phyloP scores from a whole-genome alignment of 2,797 vertebrate species.

The Babyrousa celebensis region DNA sequence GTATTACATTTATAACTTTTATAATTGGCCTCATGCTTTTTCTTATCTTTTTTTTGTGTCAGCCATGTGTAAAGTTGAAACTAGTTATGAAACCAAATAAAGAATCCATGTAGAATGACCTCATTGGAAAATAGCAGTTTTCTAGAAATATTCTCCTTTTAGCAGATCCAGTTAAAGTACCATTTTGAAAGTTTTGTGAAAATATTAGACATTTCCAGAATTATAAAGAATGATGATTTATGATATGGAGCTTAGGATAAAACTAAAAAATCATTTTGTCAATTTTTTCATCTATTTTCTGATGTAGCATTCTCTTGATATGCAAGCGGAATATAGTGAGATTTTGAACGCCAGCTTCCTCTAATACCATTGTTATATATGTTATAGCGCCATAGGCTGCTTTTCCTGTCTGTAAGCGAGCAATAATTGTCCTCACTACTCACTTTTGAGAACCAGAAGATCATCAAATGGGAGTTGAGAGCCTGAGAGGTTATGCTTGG shows the following conservation, averaged over 20 bases:
- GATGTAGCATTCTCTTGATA: background rate
- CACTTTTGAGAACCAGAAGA: background rate
- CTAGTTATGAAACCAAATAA: conserved; percentile 78
- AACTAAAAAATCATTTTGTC: conserved; percentile 55
- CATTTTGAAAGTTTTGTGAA: conserved; percentile 52
- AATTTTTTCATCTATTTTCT: background rate
- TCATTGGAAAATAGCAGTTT: conserved; percentile 64
- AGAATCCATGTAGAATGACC: conserved; percentile 73
- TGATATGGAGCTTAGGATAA: conserved; percentile 26
- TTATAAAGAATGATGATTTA: conserved; percentile 36
- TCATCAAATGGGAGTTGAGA: background rate
- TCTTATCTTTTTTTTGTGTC: conserved; percentile 71
- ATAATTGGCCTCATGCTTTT: conserved; percentile 60
- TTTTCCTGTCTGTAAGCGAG: background rate
- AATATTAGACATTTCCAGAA: background rate
- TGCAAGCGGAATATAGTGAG: background rate
- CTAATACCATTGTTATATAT: background rate
- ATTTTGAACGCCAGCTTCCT: conserved; percentile 30
- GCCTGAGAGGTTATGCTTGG: background rate
- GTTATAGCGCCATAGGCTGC: background rate
- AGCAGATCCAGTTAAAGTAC: conserved; percentile 53
- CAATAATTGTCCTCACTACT: background rate
- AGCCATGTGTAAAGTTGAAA: conserved; percentile 67
- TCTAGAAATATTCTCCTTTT: conserved; percentile 16
- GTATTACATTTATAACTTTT: conserved; percentile 5